Conservation (phyloP, 2,797 vertebrate species). For the Epinephelus awoara region DNA sequence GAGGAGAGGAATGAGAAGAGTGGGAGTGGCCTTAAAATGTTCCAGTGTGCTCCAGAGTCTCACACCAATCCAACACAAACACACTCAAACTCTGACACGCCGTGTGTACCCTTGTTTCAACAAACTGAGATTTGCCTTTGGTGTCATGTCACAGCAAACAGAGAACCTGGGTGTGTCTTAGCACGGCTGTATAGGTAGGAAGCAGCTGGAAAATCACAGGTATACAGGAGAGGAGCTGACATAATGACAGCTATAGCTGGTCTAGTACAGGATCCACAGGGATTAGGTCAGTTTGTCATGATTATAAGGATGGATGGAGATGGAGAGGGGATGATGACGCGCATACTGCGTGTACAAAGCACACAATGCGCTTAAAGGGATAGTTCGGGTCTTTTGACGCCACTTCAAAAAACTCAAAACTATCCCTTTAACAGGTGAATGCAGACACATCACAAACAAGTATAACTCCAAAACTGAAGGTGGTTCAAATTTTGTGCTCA, state of each 20-base stretch:
- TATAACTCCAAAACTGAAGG: not conserved
- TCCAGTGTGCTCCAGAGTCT: not conserved
- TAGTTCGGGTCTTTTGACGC: too few species aligned
- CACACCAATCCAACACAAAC: not conserved
- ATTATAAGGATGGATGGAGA: conserved; percentile 18
- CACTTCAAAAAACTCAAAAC: too few species aligned
- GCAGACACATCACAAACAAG: not conserved
- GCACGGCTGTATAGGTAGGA: not conserved
- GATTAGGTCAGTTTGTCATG: conserved; percentile 33
- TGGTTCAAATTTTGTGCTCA: not conserved
- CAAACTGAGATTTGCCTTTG: conserved; percentile 60
- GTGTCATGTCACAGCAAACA: conserved; percentile 41
- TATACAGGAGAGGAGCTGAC: conserved; percentile 18
- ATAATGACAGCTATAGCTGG: conserved; percentile 25
- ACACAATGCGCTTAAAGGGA: not conserved
- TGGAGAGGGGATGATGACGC: not conserved
- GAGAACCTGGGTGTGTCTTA: conserved; percentile 14
- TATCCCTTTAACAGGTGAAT: too few species aligned
- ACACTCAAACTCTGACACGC: not conserved
- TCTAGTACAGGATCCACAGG: not conserved
- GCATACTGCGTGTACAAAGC: not conserved
- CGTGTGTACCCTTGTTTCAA: conserved; percentile 4
- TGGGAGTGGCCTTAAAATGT: not conserved
- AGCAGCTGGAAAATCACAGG: conserved; percentile 43
- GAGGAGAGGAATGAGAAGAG: not conserved